Evolutionary conservation across 2,888 invertebrate species (phyloP), one percentile per base, ranked within the genome.

Genomic region (Papilio elwesi): DNA sequence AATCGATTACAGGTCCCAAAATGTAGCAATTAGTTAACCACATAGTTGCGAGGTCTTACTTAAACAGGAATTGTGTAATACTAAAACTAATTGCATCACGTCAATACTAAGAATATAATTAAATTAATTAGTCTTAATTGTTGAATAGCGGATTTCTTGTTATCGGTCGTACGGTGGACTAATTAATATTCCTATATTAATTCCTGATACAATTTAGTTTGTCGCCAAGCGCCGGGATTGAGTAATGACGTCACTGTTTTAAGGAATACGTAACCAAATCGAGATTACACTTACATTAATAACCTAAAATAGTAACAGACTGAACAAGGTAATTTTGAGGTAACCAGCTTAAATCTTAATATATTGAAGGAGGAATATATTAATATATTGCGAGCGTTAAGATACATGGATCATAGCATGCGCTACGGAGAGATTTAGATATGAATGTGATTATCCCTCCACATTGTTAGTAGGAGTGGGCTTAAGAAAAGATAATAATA

Each of bases 41-140:
- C 16, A 52, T 0, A 53, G 15, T 53, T n/a, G 15, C n/a, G 15
- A 16, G 15, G 52, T 53, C 26, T 26, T 26, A 26, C 26, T 26
- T 26, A 26, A 53, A 53, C 52, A 53, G 52, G 15, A 53, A 53
- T 53, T 53, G 15, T 8, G 52, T 52, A 53, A 53, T 53, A 26
- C 26, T 26, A 26, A 26, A 16, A 53, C 0, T n/a, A 52, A 52
- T 15, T 53, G 10, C 15, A 53, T 53, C 16, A 53, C 52, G 4
- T 16, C 52, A 15, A 53, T 53, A 53, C 52, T 53, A 10, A 53
- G 15, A 53, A 53, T 53, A 15, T 10, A 15, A 16, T 52, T 8
- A n/a, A n/a, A n/a, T 52, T 52, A 52, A 52, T 52, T 52, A 8
- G 7, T 15, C n/a, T 13, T 52, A 52, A 26, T 26, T 26, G 26